Evolutionary conservation across 1,140 invertebrate species (phyloP).

Genomic region (Lepidurus couesii): DNA sequence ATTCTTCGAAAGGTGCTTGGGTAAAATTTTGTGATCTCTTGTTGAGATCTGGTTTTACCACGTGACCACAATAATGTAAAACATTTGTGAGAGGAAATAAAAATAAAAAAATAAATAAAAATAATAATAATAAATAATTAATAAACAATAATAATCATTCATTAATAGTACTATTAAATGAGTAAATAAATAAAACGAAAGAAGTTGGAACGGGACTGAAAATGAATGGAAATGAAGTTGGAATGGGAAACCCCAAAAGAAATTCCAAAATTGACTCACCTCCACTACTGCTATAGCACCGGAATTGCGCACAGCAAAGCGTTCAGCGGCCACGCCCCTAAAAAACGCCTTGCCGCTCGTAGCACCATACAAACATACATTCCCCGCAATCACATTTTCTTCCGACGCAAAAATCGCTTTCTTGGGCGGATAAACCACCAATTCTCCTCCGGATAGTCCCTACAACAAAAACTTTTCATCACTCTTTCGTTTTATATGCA

Average conservation of each 20-base stretch:
- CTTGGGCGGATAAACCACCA: conserved; percentile 90
- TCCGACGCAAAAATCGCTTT: conserved; percentile 73
- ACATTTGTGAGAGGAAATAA: too few species aligned
- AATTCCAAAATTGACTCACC: conserved; percentile 42
- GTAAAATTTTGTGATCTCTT: too few species aligned
- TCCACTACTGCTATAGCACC: conserved; percentile 85
- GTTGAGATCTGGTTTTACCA: too few species aligned
- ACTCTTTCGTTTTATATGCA: conserved; percentile 8
- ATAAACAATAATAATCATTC: too few species aligned
- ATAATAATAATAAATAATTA: too few species aligned
- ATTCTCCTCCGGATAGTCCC: conserved; percentile 90
- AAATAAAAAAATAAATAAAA: too few species aligned
- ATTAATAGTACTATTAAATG: too few species aligned
- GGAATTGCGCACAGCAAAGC: conserved; percentile 96
- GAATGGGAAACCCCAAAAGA: neutral
- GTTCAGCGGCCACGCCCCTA: conserved; percentile 91
- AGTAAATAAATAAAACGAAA: too few species aligned
- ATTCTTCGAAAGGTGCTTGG: too few species aligned
- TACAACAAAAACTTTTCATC: conserved; percentile 44
- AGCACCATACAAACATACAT: conserved; percentile 96
- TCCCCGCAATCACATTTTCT: conserved; percentile 94
- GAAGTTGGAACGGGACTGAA: neutral
- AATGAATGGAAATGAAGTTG: too few species aligned
- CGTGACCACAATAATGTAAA: too few species aligned
- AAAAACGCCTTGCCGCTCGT: conserved; percentile 92